These are phyloP conservation scores for Cerceris rybyensis DNA, from an alignment of 2,888 invertebrate species.

Conservation along the genomic window DNA sequence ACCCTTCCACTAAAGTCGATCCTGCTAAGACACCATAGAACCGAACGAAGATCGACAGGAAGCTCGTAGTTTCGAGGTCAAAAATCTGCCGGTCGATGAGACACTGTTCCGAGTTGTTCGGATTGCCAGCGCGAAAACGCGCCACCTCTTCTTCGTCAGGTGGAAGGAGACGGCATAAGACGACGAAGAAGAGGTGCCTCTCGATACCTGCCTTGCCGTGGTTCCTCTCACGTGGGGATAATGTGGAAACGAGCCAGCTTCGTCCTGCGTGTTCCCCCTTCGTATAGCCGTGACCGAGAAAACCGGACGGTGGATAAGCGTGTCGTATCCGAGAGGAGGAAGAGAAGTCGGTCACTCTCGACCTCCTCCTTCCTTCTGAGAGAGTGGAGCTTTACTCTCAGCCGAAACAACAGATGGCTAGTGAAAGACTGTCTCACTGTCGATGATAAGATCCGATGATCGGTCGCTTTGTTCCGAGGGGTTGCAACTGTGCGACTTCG, in stretches of 20 bases:
- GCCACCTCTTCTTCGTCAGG: slow-evolving; percentile 38
- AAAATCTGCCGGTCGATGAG: slow-evolving; percentile 35
- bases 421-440: slow-evolving; percentile 6
- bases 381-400: slow-evolving; percentile 42
- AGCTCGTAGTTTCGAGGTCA: slow-evolving; percentile 14
- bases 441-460: no score
- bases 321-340: slow-evolving; percentile 59
- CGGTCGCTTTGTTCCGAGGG: not conserved
- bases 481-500: not conserved
- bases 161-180: slow-evolving; percentile 42
- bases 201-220: slow-evolving; percentile 14
- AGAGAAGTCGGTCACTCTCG: slow-evolving; percentile 72
- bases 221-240: slow-evolving; percentile 58
- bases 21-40: no score
- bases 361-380: slow-evolving; percentile 18
- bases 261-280: slow-evolving; percentile 51
- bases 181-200: slow-evolving; percentile 42
- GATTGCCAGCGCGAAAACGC: slow-evolving; percentile 17
- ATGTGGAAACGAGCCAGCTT: slow-evolving; percentile 54
- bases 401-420: slow-evolving; percentile 19
- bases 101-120: slow-evolving; percentile 25
- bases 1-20: no score
- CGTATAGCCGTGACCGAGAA: slow-evolving; percentile 78
- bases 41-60: no score
- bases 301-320: slow-evolving; percentile 69